Evolutionary conservation across 2,888 invertebrate species (phyloP).

Genomic region (Prosopocoilus inquinatus): DNA sequence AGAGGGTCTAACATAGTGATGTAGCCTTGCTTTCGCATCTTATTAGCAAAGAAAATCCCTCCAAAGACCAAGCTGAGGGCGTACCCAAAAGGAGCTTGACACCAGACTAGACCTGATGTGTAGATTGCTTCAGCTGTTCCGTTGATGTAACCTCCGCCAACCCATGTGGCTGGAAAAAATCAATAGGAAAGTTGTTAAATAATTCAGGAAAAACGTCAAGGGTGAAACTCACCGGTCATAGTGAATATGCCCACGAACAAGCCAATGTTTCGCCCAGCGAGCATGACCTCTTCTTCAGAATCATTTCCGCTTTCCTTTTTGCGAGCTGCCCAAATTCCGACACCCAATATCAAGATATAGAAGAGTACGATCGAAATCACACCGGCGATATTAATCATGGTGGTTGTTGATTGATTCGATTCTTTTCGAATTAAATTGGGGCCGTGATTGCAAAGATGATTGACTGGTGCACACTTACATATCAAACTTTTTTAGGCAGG

Average conservation of each 20-base stretch:
- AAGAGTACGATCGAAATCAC: slow-evolving; percentile 93
- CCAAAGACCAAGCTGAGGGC: slow-evolving; percentile 93
- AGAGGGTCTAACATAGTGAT: slow-evolving; percentile 98
- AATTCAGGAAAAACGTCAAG: background rate
- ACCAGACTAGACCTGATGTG: slow-evolving; percentile 91
- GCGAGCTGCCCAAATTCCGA: slow-evolving; percentile 96
- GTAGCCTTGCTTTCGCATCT: slow-evolving; percentile 96
- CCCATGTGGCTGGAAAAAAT: slow-evolving; percentile 86
- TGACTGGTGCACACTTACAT: no score
- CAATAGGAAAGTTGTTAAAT: slow-evolving; percentile 13
- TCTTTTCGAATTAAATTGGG: no score
- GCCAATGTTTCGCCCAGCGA: slow-evolving; percentile 96
- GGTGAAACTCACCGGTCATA: slow-evolving; percentile 80
- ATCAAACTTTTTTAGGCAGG: no score
- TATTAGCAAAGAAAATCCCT: slow-evolving; percentile 96
- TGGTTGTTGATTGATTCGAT: slow-evolving; percentile 34
- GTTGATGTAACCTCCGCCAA: slow-evolving; percentile 99
- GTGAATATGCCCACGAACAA: slow-evolving; percentile 97
- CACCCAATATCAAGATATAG: slow-evolving; percentile 90
- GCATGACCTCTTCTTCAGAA: slow-evolving; percentile 97
- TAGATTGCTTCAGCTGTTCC: slow-evolving; percentile 98
- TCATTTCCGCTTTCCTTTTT: slow-evolving; percentile 88
- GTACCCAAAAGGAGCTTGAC: slow-evolving; percentile 99
- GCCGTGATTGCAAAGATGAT: no score
- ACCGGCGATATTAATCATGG: slow-evolving; percentile 90